These are phyloP conservation scores for Diprion similis DNA, from an alignment of 1,140 invertebrate species.

Conservation along the genomic window DNA sequence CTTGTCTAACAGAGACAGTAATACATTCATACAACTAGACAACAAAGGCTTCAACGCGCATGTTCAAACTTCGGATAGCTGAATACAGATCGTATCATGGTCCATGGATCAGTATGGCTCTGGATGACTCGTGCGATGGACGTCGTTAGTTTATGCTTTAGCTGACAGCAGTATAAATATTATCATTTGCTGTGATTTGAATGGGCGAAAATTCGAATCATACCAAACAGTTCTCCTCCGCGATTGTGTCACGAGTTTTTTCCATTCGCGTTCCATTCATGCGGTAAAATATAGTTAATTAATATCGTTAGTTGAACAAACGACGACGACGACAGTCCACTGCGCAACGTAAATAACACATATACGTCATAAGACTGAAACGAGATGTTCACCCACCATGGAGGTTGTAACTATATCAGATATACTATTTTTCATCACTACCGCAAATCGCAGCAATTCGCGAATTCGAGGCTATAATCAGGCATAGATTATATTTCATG, in stretches of 20 bases:
- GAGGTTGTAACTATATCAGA: slow-evolving; percentile 42
- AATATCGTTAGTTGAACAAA: slow-evolving; percentile 7
- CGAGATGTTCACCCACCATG: slow-evolving; percentile 53
- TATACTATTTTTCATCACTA: too few relatives aligned
- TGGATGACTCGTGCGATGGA: slow-evolving; percentile 47
- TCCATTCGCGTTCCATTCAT: not conserved
- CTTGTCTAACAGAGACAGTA: too few relatives aligned
- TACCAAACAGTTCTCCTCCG: not conserved
- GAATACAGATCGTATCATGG: not conserved
- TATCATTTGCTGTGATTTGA: slow-evolving; percentile 20
- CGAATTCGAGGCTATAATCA: too few relatives aligned
- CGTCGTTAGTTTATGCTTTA: slow-evolving; percentile 36
- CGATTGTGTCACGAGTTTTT: slow-evolving; percentile 7
- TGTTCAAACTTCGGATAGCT: too few relatives aligned
- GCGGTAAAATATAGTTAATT: slow-evolving; percentile 22
- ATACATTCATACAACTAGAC: too few relatives aligned
- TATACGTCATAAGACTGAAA: slow-evolving; percentile 11
- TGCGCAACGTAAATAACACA: not conserved
- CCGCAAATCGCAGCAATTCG: too few relatives aligned
- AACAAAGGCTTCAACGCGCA: too few relatives aligned
- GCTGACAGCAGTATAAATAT: slow-evolving; percentile 27
- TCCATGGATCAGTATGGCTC: slow-evolving; percentile 37
- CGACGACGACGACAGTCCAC: slow-evolving; percentile 1
- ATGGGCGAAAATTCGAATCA: slow-evolving; percentile 9
- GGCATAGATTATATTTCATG: not conserved